Base-by-base conservation (phyloP, 2,113 vertebrate genomes). In the Struthidea cinerea region DNA sequence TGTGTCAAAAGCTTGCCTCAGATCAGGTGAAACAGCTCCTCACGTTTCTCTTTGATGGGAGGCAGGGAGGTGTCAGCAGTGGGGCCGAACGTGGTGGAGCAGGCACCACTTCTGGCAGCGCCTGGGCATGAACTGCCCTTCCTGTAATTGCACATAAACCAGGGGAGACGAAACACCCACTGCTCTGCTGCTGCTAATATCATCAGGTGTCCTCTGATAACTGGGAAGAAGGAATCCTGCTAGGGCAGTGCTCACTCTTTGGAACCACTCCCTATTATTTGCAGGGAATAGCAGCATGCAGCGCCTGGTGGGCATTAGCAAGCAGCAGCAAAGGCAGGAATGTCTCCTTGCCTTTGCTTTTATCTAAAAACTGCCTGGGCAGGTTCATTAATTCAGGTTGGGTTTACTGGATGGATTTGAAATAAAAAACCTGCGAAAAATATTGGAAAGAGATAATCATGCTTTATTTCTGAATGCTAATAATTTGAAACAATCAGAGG, bases 1-100 rank as follows among this genome's bases (percentile, higher is more conserved):
- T 79, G 84, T 92, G 85, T 91, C 83, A 94, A 91, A 94, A 90
- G 68, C 68, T 89, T 95, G 87, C 94, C 87, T 73, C 74, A 93
- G 96, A 94, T 95, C 68, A 82, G 76, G 83, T 4, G 44, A 77
- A 97, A 69, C 5, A 14, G 87, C 23, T 93, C 69, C 60, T 94
- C 19, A n/a, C 7, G 1, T 86, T 95, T 96, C 80, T n/a, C 87
- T 97, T 56, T 87, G 89, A 90, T 87, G 35, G 41, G 70, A 91
- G 81, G 78, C 55, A 75, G 61, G 44, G 93, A 61, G 87, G 74
- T 67, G 77, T 47, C 7, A 0, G 55, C 13, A 26, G 60, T 0
- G 0, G 27, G 49, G 79, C 50, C 1, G 7, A 74, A n/a, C 0
- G 3, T 27, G 42, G 17, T 1, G 12, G 41, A 80, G 79, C 3